A percentile compares a stretch with the other conserved stretches of the same genome.
phyloP scores from a whole-genome alignment of 2,113 vertebrate genomes.

The Bubalus kerabau region DNA sequence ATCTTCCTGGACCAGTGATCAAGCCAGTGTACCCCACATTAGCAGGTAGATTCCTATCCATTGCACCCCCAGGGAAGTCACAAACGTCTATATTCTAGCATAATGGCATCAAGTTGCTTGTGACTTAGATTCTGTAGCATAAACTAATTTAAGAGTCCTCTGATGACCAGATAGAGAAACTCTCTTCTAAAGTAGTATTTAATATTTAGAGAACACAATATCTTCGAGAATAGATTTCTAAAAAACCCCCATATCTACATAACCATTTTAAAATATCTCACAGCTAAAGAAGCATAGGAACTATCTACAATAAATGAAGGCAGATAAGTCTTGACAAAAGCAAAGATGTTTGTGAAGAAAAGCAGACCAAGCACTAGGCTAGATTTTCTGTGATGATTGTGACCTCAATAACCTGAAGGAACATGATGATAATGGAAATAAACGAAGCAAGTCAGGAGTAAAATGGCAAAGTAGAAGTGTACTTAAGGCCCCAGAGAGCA shows the following conservation, averaged over 20 bases:
- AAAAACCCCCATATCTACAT: background rate
- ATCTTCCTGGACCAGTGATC: background rate
- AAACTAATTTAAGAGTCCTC: background rate
- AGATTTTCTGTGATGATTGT: background rate
- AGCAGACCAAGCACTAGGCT: background rate
- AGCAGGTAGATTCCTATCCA: background rate
- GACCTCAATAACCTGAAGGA: background rate
- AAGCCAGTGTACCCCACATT: background rate
- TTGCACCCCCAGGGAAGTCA: background rate
- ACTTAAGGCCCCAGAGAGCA: background rate
- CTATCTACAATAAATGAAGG: background rate
- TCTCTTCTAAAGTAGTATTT: background rate
- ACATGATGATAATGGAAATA: background rate
- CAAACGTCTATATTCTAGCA: background rate
- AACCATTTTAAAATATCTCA: background rate
- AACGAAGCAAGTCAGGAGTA: background rate
- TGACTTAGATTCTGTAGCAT: background rate
- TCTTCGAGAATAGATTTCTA: background rate
- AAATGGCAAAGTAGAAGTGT: background rate
- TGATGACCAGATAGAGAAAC: background rate
- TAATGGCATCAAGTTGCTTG: background rate
- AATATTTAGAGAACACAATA: background rate
- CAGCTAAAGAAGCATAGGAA: background rate
- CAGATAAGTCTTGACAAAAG: background rate
- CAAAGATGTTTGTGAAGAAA: background rate